Evolutionary conservation across 2,797 vertebrate genomes (phyloP), one percentile per base, ranked within the genome.

Genomic region (Ambastaia sidthimunki): DNA sequence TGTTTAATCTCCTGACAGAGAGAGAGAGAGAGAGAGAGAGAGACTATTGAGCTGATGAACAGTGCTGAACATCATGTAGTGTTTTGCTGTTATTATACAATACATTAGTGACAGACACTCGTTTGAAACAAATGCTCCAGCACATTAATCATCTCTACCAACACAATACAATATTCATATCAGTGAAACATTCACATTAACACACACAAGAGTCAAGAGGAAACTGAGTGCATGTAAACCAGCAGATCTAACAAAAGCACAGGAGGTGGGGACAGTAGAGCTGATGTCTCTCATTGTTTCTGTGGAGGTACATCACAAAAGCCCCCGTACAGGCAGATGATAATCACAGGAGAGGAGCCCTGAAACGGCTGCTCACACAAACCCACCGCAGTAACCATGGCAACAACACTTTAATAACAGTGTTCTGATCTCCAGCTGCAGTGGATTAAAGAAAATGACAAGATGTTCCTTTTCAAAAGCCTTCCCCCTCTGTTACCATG

Each of bases 401-500:
- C 93, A 98, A 99, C 97, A 93, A 95, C 95, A 96, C 96, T 96
- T 97, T 98, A 97, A 97, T 99, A 98, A 98, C 92, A 94, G 91
- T 93, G 92, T 96, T 97, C 94, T 88, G 93, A 95, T 96, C 96
- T 93, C 96, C 97, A 98, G 96, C 97, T 97, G 96, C 97, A 96
- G 93, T 91, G 96, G 96, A 98, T 99, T 98, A 98, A 97, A 98
- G 97, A 97, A 98, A 98, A 98, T 97, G 98, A 99, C 98, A 98
- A 99, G 97, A 98, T 96, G 96, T 97, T 97, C 96, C 93, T 94
- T 98, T 96, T 95, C 93, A 97, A 97, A 97, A 98, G 95, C 91
- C 91, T 89, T 91, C 87, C 87, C 88, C 93, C 69, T 81, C 91
- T 82, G 96, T 96, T 96, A 92, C 95, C 94, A 96, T 92, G 95